Evolutionary conservation across 2,797 vertebrate species (phyloP).

Genomic region (Acomys russatus): DNA sequence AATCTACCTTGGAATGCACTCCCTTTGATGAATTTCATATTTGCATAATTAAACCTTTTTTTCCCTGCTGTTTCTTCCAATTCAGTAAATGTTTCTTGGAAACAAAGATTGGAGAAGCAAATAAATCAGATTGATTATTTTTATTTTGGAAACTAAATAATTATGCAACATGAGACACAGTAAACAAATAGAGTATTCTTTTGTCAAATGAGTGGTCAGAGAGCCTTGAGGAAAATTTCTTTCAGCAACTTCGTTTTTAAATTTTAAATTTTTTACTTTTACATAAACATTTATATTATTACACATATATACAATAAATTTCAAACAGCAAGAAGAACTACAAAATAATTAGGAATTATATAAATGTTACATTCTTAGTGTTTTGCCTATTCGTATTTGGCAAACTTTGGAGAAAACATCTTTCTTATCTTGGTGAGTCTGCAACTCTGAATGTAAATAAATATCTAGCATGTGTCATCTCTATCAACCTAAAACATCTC

Average conservation of each 20-base stretch:
- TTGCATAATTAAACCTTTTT: conserved; percentile 81
- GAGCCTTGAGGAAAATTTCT: neutral
- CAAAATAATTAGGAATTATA: too few species aligned
- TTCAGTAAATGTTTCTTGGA: conserved; percentile 67
- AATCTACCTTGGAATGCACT: conserved; percentile 51
- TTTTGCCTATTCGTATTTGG: too few species aligned
- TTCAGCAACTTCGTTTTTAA: neutral
- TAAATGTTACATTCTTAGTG: too few species aligned
- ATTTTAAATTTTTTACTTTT: neutral
- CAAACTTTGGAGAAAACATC: too few species aligned
- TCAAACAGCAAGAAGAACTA: too few species aligned
- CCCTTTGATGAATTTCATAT: conserved; percentile 75
- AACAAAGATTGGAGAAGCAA: neutral
- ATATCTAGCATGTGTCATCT: too few species aligned
- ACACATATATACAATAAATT: too few species aligned
- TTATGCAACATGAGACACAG: neutral
- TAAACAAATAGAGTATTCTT: neutral
- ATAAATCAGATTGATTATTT: conserved; percentile 44
- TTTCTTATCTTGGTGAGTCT: too few species aligned
- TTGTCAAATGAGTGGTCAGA: neutral
- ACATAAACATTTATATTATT: too few species aligned
- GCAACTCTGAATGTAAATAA: too few species aligned
- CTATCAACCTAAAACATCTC: too few species aligned
- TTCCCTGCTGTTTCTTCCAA: conserved; percentile 72
- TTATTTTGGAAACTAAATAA: conserved; percentile 61